These are phyloP conservation scores for Meloe dianella DNA, from an alignment of 2,888 invertebrate species.

Conservation along the genomic window DNA sequence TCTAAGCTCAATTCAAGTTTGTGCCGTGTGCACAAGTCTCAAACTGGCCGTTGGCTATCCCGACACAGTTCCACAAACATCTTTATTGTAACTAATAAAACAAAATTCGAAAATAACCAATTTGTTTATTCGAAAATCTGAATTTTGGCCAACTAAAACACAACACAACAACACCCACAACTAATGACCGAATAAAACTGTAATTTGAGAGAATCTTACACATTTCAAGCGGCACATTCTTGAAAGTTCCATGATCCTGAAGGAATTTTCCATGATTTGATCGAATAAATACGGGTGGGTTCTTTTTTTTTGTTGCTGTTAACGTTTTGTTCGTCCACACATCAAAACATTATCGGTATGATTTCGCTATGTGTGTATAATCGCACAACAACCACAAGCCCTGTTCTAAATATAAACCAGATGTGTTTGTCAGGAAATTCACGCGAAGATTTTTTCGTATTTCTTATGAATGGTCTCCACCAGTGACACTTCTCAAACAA, in stretches of 20 bases:
- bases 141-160: slow-evolving; percentile 30
- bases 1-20: background rate
- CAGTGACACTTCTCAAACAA: slow-evolving; percentile 21
- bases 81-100: background rate
- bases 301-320: too few relatives aligned
- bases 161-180: slow-evolving; percentile 26
- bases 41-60: slow-evolving; percentile 26
- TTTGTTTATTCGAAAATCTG: slow-evolving; percentile 32
- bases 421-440: slow-evolving; percentile 6
- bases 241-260: slow-evolving; percentile 5
- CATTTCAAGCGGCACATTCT: background rate
- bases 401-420: slow-evolving; percentile 7
- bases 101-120: slow-evolving; percentile 5
- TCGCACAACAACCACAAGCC: slow-evolving; percentile 3
- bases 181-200: slow-evolving; percentile 5
- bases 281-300: too few relatives aligned
- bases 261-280: background rate
- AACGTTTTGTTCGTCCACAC: too few relatives aligned
- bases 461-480: background rate
- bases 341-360: background rate
- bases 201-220: slow-evolving; percentile 20
- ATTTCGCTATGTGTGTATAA: background rate
- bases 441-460: background rate
- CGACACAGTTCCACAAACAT: slow-evolving; percentile 26
- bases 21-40: slow-evolving; percentile 28